Conservation (phyloP, 2,113 vertebrate genomes). For the Lontra canadensis region DNA sequence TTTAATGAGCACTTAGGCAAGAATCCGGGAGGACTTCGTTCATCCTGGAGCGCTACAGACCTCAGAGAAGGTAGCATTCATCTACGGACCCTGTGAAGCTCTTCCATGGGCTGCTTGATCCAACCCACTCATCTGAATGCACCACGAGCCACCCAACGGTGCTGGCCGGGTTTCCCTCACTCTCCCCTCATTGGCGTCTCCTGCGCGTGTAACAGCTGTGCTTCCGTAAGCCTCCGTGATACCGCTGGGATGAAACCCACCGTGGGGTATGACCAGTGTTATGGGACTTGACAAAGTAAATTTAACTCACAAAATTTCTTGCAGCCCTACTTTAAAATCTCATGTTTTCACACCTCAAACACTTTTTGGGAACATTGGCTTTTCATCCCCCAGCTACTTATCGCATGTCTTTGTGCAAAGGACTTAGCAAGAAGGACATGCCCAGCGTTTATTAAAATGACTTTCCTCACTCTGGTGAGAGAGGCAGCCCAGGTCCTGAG, state of each 20-base stretch:
- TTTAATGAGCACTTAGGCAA: rapidly evolving
- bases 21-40: no score
- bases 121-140: no score
- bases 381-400: neutral
- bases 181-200: no score
- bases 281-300: rapidly evolving
- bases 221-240: rapidly evolving
- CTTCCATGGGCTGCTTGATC: neutral
- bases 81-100: rapidly evolving
- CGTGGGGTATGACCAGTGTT: rapidly evolving
- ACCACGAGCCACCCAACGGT: rapidly evolving
- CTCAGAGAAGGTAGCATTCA: neutral
- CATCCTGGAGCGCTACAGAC: rapidly evolving
- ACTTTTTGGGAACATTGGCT: neutral
- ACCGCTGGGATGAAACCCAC: no score
- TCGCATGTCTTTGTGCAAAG: neutral
- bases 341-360: neutral
- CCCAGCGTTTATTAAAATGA: neutral
- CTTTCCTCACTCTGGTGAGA: neutral
- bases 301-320: neutral
- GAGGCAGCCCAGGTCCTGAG: no score
- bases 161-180: neutral
- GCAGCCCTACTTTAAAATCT: neutral
- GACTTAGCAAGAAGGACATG: neutral
- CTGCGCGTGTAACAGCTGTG: neutral